Evolutionary conservation across 2,888 invertebrate genomes (phyloP), one percentile per base, ranked within the genome.

Genomic region (Myopa testacea): DNA sequence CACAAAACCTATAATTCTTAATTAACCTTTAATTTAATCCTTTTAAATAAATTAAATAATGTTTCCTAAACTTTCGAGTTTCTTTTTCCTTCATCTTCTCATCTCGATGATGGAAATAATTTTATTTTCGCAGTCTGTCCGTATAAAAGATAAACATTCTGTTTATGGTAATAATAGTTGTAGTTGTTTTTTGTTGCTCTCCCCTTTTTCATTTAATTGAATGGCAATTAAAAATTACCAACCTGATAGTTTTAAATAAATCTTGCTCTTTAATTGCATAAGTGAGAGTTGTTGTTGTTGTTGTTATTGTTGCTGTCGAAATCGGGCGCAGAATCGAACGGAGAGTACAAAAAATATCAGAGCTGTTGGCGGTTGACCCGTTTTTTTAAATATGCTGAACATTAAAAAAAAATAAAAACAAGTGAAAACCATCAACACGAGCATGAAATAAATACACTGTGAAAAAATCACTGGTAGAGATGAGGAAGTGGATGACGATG

Each of bases 81-180:
- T 26, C 26, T 26, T 26, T 26, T 26, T 26, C 26, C 2, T 26
- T 26, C 26, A 26, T 26, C 26, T 26, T 26, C 26, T 26, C 26
- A 26, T 26, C 26, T 26, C 26, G 26, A 26, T 26, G 26, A 26
- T 26, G 26, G 26, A 26, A 26, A 26, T 26, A 26, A 26, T 26
- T 26, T 26, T 26, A 26, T 26, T 55, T 78, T 37, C 45, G 37
- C n/a, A 34, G 6, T 45, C 7, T 45, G 45, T 45, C 45, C 10
- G 7, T 45, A 8, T 45, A 3, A 45, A 52, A 58, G 70, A 67
- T 67, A 52, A 62, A 69, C 45, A 62, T 26, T 70, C 45, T 7
- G 19, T 50, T 65, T 67, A 26, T 26, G 26, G 26, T 26, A 69
- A 58, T 78, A 60, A 67, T 2, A 75, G 63, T 69, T 78, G 45